Evolutionary conservation across 2,797 vertebrate genomes (phyloP), one percentile per base, ranked within the genome.

Genomic region (Sebastes variabilis): DNA sequence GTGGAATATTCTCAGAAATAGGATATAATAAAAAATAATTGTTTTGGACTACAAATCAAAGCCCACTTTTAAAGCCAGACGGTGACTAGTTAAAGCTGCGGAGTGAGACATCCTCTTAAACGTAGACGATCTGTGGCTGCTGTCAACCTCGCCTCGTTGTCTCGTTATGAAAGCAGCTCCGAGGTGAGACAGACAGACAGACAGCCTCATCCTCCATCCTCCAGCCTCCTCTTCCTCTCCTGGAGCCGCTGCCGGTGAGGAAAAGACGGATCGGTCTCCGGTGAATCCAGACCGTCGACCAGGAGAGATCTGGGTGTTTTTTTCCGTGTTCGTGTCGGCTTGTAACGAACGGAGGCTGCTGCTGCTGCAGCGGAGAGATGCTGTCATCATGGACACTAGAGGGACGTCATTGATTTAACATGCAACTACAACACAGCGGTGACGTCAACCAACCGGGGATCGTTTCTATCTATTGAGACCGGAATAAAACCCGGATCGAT

Each of bases 91-190:
- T 60, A 1, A 24, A 0, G 29, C 38, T 1, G 62, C 73, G 22
- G 84, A 84, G 90, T 91, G 79, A 86, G 2, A 18, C 80, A 13
- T 91, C 72, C 0, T 62, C 22, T 0, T 7, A 0, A 0, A 0
- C 0, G 11, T 3, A 49, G 4, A 66, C n/a, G 87, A 88, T 88
- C 92, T 90, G 38, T 25, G 84, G 4, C 10, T 4, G 46, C n/a
- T 42, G 90, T 86, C 87, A 76, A 2, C 82, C 55, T 54, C 75
- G 87, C 88, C 82, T 88, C 84, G 80, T 66, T 59, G 36, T 81
- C 76, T 91, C 79, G 69, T 36, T 24, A 0, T 64, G 62, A 72
- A 46, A 54, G 38, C 56, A 8, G 4, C 64, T 22, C 32, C 32
- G 32, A 4, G 27, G 20, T 42, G 22, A 55, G 78, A 56, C 79